phyloP scores from a whole-genome alignment of 2,113 vertebrate genomes.

The Grus americana region DNA sequence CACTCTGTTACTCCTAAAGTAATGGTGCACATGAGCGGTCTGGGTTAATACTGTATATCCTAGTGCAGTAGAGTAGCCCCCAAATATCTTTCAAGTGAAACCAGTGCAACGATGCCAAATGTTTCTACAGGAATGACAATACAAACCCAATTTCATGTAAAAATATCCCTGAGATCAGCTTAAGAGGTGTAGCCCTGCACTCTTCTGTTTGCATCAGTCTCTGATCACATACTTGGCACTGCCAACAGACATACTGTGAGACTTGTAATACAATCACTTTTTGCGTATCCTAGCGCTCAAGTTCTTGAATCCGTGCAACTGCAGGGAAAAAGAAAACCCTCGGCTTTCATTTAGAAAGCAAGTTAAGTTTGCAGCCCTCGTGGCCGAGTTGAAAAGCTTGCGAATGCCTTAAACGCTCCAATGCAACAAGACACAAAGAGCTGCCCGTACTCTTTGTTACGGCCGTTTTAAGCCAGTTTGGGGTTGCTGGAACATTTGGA shows the following conservation, averaged over 20 bases:
- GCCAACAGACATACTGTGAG: background rate
- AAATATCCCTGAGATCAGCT: background rate
- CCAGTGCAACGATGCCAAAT: background rate
- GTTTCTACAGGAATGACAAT: fast-evolving
- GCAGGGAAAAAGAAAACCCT: background rate
- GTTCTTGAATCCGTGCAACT: background rate
- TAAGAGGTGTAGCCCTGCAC: background rate
- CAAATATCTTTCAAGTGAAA: background rate
- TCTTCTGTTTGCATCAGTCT: background rate
- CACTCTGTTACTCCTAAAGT: background rate
- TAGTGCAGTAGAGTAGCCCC: background rate
- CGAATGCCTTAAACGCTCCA: background rate
- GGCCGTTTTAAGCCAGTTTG: background rate
- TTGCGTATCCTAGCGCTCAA: background rate
- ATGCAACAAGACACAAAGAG: constrained; percentile 12
- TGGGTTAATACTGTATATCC: background rate
- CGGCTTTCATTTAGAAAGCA: background rate
- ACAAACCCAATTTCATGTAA: background rate
- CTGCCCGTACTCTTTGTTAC: constrained; percentile 16
- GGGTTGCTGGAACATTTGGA: background rate
- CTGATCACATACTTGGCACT: background rate
- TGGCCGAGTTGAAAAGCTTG: background rate
- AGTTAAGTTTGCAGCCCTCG: background rate
- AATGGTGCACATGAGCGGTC: fast-evolving
- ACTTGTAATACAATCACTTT: background rate